Percentiles rank a stretch among this genome's conserved stretches.
These are phyloP conservation scores for Ommatoiulus sabulosus DNA, from an alignment of 2,888 invertebrate species.

Conservation along the genomic window DNA sequence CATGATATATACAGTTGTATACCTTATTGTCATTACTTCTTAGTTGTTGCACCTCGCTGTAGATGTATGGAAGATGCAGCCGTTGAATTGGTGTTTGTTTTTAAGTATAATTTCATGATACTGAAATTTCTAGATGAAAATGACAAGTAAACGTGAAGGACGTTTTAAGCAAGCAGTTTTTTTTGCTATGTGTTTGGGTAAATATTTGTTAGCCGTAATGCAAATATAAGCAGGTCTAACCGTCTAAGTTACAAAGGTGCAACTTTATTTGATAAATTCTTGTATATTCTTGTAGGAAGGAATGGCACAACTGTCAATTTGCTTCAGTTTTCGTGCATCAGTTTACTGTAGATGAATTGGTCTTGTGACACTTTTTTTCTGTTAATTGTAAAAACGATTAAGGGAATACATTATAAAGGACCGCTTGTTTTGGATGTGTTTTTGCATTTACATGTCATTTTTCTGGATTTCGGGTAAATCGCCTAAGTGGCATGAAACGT, in stretches of 20 bases:
- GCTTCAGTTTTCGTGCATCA: background rate
- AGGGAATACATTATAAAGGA: background rate
- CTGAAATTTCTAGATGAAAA: background rate
- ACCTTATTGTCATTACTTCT: background rate
- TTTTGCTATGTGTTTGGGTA: background rate
- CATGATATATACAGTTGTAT: background rate
- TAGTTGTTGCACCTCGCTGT: background rate
- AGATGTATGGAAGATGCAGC: slow-evolving; percentile 30
- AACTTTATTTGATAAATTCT: background rate
- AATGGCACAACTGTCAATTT: background rate
- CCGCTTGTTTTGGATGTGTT: slow-evolving; percentile 3
- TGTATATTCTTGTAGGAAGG: background rate
- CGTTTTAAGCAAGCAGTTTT: background rate
- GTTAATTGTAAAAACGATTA: background rate
- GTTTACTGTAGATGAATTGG: background rate
- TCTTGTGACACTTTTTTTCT: background rate
- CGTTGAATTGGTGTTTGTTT: background rate
- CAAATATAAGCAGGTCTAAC: background rate
- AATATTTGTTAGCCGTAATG: background rate
- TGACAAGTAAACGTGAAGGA: background rate
- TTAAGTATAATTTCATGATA: background rate
- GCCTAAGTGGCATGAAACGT: slow-evolving; percentile 4
- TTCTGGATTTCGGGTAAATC: background rate
- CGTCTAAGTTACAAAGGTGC: background rate
- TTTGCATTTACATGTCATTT: slow-evolving; percentile 10